These are phyloP conservation scores for Microtus californicus DNA, from an alignment of 2,797 vertebrate species.

Conservation along the genomic window DNA sequence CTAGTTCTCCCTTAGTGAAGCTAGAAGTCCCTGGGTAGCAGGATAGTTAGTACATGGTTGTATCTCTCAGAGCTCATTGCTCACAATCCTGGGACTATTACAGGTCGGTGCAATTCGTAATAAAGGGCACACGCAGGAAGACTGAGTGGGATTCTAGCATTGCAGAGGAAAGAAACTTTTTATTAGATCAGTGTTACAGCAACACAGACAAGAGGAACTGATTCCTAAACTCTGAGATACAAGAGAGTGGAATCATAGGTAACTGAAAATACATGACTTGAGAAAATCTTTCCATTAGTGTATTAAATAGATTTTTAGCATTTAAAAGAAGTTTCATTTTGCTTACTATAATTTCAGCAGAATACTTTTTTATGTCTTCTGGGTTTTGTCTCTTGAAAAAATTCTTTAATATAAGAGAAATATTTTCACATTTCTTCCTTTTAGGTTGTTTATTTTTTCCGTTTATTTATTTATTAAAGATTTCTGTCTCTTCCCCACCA, in stretches of 20 bases:
- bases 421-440: not conserved
- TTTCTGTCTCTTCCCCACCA: no score
- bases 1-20: conserved; percentile 16
- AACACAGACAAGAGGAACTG: not conserved
- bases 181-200: not conserved
- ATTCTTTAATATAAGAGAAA: conserved; percentile 5
- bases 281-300: conserved; percentile 25
- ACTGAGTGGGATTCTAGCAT: not conserved
- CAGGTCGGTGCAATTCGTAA: no score
- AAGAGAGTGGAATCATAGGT: not conserved
- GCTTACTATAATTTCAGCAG: not conserved
- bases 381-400: conserved; percentile 45
- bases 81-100: not conserved
- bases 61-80: not conserved
- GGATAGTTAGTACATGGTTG: not conserved
- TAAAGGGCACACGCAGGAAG: conserved; percentile 12
- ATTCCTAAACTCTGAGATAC: not conserved
- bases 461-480: no score
- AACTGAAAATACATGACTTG: not conserved
- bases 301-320: conserved; percentile 23
- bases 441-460: conserved; percentile 11
- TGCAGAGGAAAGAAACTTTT: not conserved
- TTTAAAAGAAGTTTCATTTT: conserved; percentile 9
- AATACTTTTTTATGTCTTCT: not conserved
- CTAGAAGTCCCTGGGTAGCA: not conserved